These are phyloP conservation scores for Staurois parvus DNA, from an alignment of 2,797 vertebrate genomes.

Conservation along the genomic window DNA sequence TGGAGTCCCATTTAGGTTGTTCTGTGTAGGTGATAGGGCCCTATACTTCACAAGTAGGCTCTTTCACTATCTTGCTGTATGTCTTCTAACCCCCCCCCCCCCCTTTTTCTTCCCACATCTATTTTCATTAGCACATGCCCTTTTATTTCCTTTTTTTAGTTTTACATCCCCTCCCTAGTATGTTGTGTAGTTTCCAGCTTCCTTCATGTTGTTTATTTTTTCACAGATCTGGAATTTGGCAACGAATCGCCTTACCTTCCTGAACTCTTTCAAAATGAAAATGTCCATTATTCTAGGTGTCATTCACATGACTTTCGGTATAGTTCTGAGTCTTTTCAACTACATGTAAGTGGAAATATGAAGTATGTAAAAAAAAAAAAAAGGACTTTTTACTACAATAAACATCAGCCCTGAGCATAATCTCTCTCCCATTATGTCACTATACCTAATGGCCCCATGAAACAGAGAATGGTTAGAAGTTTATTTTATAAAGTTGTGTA, in stretches of 20 bases:
- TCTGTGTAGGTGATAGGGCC: too few species aligned
- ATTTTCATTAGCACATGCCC: too few species aligned
- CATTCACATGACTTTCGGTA: constrained; percentile 93
- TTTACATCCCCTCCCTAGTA: too few species aligned
- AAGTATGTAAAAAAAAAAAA: constrained; percentile 68
- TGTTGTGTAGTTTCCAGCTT: too few species aligned
- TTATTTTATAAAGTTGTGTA: not conserved
- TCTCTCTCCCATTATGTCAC: not conserved
- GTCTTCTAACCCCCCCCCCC: too few species aligned
- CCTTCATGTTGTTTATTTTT: constrained; percentile 19
- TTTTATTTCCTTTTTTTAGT: too few species aligned
- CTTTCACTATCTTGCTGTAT: too few species aligned
- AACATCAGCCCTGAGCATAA: too few species aligned
- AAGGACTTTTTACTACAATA: too few species aligned
- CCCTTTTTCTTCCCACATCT: too few species aligned
- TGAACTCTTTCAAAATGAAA: constrained; percentile 99
- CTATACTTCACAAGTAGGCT: too few species aligned
- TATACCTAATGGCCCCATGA: not conserved
- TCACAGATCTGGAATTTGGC: constrained; percentile 97
- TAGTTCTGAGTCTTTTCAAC: constrained; percentile 91
- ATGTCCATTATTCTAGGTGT: constrained; percentile 96
- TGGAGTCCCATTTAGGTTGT: too few species aligned
- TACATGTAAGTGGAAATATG: constrained; percentile 88
- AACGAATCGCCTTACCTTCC: constrained; percentile 91
- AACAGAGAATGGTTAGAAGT: not conserved